Conservation (phyloP, 2,888 invertebrate species). For the Cistogaster globosa region DNA sequence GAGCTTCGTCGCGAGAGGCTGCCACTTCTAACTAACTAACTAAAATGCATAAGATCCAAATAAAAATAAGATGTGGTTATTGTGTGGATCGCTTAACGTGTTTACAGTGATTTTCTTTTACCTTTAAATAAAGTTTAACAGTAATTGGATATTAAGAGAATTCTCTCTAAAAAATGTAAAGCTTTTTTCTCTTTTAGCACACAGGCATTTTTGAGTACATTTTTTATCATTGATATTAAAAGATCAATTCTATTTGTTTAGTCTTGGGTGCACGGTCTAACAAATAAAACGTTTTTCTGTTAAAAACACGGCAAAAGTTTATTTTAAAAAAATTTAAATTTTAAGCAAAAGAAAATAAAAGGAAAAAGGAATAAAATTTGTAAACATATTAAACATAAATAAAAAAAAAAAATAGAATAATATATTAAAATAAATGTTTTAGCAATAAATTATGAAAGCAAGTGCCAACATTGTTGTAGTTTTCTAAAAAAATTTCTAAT, state of each 20-base stretch:
- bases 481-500: neutral
- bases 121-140: neutral
- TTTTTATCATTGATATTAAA: conserved; percentile 34
- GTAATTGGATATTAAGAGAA: conserved; percentile 1
- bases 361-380: neutral
- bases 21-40: too few relatives aligned
- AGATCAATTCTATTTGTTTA: conserved; percentile 33
- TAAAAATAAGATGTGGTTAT: too few relatives aligned
- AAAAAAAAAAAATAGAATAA: neutral
- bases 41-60: too few relatives aligned
- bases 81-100: neutral
- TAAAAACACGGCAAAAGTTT: conserved; percentile 1
- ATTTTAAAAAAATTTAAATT: neutral
- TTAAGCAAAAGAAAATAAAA: conserved; percentile 6
- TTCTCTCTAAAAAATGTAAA: conserved; percentile 5
- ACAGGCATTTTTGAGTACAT: neutral
- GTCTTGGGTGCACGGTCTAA: conserved; percentile 53
- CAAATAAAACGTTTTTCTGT: conserved; percentile 22
- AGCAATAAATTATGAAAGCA: conserved; percentile 1
- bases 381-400: too few relatives aligned
- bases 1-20: too few relatives aligned
- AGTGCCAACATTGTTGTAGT: conserved; percentile 49
- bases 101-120: neutral
- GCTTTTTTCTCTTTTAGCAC: conserved; percentile 27
- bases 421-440: conserved; percentile 2